Evolutionary conservation across 2,797 vertebrate species (phyloP), one percentile per base, ranked within the genome.

Genomic region (Xenopus petersii): DNA sequence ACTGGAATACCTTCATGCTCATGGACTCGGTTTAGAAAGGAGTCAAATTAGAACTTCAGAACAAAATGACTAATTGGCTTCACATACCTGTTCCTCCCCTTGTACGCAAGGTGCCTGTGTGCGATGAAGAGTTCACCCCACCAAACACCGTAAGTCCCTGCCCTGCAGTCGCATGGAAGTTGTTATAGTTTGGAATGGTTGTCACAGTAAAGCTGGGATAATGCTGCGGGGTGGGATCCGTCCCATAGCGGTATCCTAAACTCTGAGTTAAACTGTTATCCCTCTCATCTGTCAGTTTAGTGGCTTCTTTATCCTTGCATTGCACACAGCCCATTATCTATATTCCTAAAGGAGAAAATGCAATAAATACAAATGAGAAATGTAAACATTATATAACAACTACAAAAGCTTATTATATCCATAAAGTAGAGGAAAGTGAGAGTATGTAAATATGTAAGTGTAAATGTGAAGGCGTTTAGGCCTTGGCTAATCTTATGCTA

Each of bases 261-360:
- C 91, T 95, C 87, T 95, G 96, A 82, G 93, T 93, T 89, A 94
- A 89, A 87, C 92, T 92, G 86, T 90, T 87, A 72, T 96, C 94
- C 76, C 92, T 86, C 83, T 96, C 93, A 0, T 96, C 95, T 10
- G 94, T 94, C 85, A 95, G 93, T 95, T 97, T 97, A 77, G 94
- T 92, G 90, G 94, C 93, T 91, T 98, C 95, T 92, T 98, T 98
- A 83, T 98, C 95, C 94, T 97, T 98, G 93, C 95, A 98, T 96
- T 98, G 97, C 93, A 95, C 95, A 95, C 97, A 98, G 95, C 97
- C 97, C 97, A 98, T 98, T 96, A 93, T 98, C 94, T 94, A 94
- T 88, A 90, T 88, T 96, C 92, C 97, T 99, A 87, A 36, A 12
- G 67, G 68, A 71, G 36, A 70, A 62, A 9, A 46, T 51, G 33